A percentile compares a stretch with the other conserved stretches of the same genome.
Conservation (phyloP, 1,140 invertebrate species). For the Phthorimaea operculella region DNA sequence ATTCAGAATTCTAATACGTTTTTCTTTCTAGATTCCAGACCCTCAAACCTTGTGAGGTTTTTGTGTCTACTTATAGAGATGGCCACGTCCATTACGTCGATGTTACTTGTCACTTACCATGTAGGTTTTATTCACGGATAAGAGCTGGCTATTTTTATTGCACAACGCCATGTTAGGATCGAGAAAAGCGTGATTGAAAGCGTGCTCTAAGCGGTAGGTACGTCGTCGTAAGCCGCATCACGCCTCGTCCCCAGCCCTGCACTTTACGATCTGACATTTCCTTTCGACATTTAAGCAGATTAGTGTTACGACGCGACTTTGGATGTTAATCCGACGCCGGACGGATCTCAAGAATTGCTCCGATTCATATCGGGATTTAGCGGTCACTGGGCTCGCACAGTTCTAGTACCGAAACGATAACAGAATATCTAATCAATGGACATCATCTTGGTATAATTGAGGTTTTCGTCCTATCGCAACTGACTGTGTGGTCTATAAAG, state of each 20-base stretch:
- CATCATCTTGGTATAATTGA: too few species aligned
- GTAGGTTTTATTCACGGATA: neutral
- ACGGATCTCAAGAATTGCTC: constrained; percentile 58
- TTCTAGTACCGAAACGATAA: neutral
- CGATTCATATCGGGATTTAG: constrained; percentile 55
- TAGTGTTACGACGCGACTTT: constrained; percentile 59
- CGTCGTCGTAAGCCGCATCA: constrained; percentile 48
- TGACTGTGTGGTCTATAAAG: too few species aligned
- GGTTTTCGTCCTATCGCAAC: too few species aligned
- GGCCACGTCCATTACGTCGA: neutral
- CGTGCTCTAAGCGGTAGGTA: constrained; percentile 31
- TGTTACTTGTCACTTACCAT: neutral
- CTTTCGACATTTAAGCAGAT: constrained; percentile 66
- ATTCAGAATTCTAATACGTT: neutral
- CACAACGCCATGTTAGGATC: constrained; percentile 4
- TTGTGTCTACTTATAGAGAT: neutral
- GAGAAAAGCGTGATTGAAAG: constrained; percentile 28
- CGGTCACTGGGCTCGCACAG: constrained; percentile 28
- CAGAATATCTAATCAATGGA: too few species aligned
- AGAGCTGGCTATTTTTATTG: constrained; percentile 2
- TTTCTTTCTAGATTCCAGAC: neutral
- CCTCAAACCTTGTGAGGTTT: neutral
- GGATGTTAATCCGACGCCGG: constrained; percentile 61
- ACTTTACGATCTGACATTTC: constrained; percentile 66
- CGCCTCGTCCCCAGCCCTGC: constrained; percentile 45